Conservation (phyloP, 2,797 vertebrate genomes). For the Karalla daura region DNA sequence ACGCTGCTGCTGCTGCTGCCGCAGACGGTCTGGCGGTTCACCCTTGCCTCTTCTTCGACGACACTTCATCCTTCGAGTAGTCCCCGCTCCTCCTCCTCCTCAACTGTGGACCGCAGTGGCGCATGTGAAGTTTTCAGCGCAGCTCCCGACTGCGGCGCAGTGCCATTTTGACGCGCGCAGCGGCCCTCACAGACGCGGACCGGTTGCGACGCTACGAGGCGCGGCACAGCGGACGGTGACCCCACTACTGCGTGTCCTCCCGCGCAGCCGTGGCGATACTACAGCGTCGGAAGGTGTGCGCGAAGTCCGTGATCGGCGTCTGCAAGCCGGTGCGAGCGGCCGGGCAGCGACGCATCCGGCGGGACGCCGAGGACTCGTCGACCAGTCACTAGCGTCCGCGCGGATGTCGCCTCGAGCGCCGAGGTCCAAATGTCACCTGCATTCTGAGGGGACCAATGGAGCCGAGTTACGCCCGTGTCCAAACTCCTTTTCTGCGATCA, state of each 20-base stretch:
- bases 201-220: slow-evolving; percentile 26
- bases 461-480: background rate
- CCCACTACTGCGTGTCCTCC: slow-evolving; percentile 49
- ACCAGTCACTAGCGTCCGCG: slow-evolving; percentile 2
- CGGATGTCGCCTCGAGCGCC: slow-evolving; percentile 11
- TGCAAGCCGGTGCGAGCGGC: background rate
- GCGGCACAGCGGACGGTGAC: slow-evolving; percentile 29
- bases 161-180: slow-evolving; percentile 7
- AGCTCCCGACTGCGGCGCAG: slow-evolving; percentile 18
- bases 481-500: background rate
- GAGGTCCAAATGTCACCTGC: slow-evolving; percentile 18
- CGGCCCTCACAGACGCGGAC: background rate
- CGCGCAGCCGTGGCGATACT: too few relatives aligned
- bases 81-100: slow-evolving; percentile 48
- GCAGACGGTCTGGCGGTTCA: slow-evolving; percentile 21
- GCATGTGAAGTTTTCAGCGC: slow-evolving; percentile 12
- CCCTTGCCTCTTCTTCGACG: slow-evolving; percentile 3
- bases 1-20: background rate
- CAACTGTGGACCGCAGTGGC: slow-evolving; percentile 40
- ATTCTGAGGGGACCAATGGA: slow-evolving; percentile 3
- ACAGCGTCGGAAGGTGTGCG: too few relatives aligned
- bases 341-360: background rate
- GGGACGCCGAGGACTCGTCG: background rate
- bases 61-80: slow-evolving; percentile 19
- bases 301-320: too few relatives aligned